Evolutionary conservation across 2,888 invertebrate genomes (phyloP).

Genomic region (Patella pellucida): DNA sequence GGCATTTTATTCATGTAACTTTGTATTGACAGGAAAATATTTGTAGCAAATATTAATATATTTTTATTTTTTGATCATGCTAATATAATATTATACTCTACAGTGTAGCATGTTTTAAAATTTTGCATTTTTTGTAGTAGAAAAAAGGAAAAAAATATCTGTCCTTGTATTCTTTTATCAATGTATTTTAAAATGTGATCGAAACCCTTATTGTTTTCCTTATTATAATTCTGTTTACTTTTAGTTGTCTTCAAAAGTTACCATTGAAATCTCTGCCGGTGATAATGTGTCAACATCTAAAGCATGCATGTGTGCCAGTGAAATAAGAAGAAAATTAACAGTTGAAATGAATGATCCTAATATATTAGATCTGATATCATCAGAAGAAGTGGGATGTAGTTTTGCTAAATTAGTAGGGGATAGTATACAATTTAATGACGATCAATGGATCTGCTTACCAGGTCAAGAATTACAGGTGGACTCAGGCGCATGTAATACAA

Average conservation of each 20-base stretch:
- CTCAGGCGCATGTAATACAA: slow-evolving; percentile 17
- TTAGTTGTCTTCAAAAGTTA: background rate
- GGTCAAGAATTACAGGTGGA: slow-evolving; percentile 22
- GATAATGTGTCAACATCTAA: slow-evolving; percentile 3
- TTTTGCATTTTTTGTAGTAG: too few relatives aligned
- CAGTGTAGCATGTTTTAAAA: too few relatives aligned
- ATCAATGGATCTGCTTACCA: slow-evolving; percentile 23
- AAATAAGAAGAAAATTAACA: slow-evolving; percentile 5
- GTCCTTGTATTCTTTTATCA: too few relatives aligned
- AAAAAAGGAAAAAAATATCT: too few relatives aligned
- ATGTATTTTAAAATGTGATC: too few relatives aligned
- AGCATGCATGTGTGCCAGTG: slow-evolving; percentile 24
- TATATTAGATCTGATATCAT: slow-evolving; percentile 16
- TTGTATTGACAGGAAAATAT: too few relatives aligned
- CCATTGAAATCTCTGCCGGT: slow-evolving; percentile 9
- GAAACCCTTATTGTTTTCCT: too few relatives aligned
- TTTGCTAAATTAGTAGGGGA: slow-evolving; percentile 13
- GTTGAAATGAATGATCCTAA: background rate
- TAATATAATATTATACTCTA: too few relatives aligned
- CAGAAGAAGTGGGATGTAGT: slow-evolving; percentile 24
- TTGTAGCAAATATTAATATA: too few relatives aligned
- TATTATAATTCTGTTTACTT: too few relatives aligned
- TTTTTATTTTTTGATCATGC: too few relatives aligned
- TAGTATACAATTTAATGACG: slow-evolving; percentile 9
- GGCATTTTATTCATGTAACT: too few relatives aligned